Percentiles rank a stretch among this genome's conserved stretches.
Conservation (phyloP, 2,888 invertebrate genomes). For the Epinotia ramella region DNA sequence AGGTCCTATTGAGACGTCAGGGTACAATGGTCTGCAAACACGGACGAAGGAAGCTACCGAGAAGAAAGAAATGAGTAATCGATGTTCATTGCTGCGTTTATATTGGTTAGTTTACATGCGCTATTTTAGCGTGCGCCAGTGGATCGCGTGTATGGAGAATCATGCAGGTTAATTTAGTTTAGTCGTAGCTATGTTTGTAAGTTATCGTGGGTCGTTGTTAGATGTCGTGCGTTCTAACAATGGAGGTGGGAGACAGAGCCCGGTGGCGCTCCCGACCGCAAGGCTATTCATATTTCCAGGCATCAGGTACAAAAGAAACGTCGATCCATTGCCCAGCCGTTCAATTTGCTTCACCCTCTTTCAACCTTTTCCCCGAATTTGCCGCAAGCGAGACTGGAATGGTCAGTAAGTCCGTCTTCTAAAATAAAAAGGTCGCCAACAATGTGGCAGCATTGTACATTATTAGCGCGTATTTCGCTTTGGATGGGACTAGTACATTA, state of each 20-base stretch:
- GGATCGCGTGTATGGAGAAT: not conserved
- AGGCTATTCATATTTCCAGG: constrained; percentile 40
- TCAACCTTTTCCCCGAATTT: constrained; percentile 50
- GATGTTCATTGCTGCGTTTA: constrained; percentile 39
- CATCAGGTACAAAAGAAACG: constrained; percentile 52
- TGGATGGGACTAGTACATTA: too few species aligned
- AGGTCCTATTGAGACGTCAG: constrained; percentile 56
- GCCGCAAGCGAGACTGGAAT: constrained; percentile 46
- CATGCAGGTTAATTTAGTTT: not conserved
- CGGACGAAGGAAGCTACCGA: constrained; percentile 6
- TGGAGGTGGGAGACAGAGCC: not conserved
- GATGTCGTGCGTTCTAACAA: constrained; percentile 13
- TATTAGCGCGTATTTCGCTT: too few species aligned
- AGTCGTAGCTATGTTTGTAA: constrained; percentile 3
- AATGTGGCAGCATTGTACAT: not conserved
- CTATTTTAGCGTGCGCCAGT: constrained; percentile 4
- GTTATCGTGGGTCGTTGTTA: constrained; percentile 2
- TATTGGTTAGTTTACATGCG: constrained; percentile 9
- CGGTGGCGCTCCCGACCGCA: constrained; percentile 4
- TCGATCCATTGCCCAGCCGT: constrained; percentile 48
- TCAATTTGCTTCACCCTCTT: constrained; percentile 52
- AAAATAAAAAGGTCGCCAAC: not conserved
- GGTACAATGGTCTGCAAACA: constrained; percentile 44
- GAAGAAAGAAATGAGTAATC: constrained; percentile 38
- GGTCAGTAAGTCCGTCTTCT: constrained; percentile 9